phyloP scores from a whole-genome alignment of 2,888 invertebrate genomes.

The Polietes domitor region DNA sequence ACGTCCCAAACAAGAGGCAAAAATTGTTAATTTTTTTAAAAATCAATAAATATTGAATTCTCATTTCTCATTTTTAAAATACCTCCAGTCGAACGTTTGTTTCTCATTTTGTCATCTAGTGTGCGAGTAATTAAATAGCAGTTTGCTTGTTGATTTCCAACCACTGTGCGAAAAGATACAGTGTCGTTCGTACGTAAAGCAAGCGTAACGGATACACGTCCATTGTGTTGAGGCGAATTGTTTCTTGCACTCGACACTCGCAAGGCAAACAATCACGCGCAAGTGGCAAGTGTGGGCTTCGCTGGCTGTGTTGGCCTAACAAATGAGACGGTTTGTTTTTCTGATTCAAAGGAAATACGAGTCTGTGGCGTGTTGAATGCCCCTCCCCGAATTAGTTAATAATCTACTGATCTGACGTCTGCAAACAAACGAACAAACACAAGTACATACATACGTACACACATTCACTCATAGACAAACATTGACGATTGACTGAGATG shows the following conservation, averaged over 20 bases:
- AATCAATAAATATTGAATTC: too few species aligned
- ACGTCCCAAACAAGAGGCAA: too few species aligned
- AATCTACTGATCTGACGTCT: slow-evolving; percentile 14
- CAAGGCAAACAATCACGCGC: slow-evolving; percentile 11
- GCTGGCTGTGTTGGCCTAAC: too few species aligned
- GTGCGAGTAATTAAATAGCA: too few species aligned
- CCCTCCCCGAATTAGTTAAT: slow-evolving; percentile 26
- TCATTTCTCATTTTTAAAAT: too few species aligned
- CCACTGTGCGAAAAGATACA: background rate
- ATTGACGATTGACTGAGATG: too few species aligned
- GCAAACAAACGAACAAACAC: background rate
- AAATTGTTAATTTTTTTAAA: too few species aligned
- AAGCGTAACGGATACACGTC: background rate
- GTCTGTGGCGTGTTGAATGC: background rate
- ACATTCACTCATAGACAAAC: too few species aligned
- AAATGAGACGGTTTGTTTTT: background rate
- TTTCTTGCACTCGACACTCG: slow-evolving; percentile 5
- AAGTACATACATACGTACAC: background rate
- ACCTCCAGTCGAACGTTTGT: too few species aligned
- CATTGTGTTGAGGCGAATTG: slow-evolving; percentile 24
- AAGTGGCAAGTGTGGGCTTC: slow-evolving; percentile 8
- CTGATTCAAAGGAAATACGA: background rate
- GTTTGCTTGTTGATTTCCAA: too few species aligned
- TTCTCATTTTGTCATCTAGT: too few species aligned
- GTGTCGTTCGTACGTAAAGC: background rate